A percentile compares a stretch with the other conserved stretches of the same genome.
These are phyloP conservation scores for Drosophila mercatorum DNA, from an alignment of 2,888 invertebrate species.

Conservation along the genomic window DNA sequence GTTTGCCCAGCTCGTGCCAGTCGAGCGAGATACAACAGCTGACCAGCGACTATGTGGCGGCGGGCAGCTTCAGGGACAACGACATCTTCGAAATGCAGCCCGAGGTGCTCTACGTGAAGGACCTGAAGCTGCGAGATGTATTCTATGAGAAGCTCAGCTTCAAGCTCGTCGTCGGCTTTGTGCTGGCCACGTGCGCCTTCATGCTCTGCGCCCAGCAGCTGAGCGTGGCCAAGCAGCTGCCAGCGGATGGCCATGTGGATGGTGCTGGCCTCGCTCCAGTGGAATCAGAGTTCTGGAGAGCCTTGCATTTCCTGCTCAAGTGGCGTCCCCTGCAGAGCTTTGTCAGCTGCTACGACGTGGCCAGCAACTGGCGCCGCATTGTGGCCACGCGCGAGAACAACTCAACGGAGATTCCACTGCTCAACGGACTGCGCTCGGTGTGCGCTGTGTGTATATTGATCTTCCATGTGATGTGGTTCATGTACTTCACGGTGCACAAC, in stretches of 20 bases:
- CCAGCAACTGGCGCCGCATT: constrained; percentile 73
- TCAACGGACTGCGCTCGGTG: constrained; percentile 84
- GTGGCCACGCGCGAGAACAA: constrained; percentile 66
- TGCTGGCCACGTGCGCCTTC: constrained; percentile 73
- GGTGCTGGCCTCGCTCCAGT: constrained; percentile 57
- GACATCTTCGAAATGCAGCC: constrained; percentile 82
- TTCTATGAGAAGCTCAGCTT: constrained; percentile 81
- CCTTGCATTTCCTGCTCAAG: constrained; percentile 51
- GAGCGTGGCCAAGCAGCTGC: constrained; percentile 44
- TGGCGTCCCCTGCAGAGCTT: constrained; percentile 67
- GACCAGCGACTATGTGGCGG: constrained; percentile 80
- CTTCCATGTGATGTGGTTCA: constrained; percentile 84
- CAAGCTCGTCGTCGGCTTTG: constrained; percentile 72
- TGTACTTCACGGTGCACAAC: constrained; percentile 84
- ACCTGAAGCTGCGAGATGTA: constrained; percentile 76
- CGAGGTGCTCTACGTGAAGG: constrained; percentile 83
- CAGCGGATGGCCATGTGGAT: constrained; percentile 23
- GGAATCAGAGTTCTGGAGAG: constrained; percentile 65
- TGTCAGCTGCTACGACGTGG: constrained; percentile 83
- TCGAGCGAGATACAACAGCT: constrained; percentile 83
- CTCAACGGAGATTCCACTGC: constrained; percentile 81
- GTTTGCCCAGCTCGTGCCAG: constrained; percentile 85
- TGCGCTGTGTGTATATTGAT: constrained; percentile 83
- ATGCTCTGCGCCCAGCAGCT: constrained; percentile 72
- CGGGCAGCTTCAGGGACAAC: constrained; percentile 74